phyloP scores from a whole-genome alignment of 1,140 invertebrate species.

The Drosophila cardini region DNA sequence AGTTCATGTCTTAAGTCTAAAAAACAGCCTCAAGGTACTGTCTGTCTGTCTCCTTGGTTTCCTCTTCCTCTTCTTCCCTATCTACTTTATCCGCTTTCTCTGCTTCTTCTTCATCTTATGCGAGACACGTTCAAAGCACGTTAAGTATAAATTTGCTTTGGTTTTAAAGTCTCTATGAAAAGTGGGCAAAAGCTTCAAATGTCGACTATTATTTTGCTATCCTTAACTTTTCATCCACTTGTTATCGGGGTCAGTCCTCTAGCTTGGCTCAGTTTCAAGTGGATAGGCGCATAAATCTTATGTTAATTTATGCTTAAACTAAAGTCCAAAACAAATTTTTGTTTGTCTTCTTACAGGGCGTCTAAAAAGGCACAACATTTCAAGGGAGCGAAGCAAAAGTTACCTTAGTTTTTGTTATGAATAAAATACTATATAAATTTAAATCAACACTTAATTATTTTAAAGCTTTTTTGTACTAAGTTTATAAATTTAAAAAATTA shows the following conservation, averaged over 20 bases:
- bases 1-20: constrained; percentile 17
- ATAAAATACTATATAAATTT: no score
- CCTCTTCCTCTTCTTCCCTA: no score
- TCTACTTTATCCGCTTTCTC: background rate
- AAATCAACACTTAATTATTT: no score
- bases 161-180: constrained; percentile 40
- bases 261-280: constrained; percentile 75
- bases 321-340: constrained; percentile 82
- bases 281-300: constrained; percentile 74
- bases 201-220: constrained; percentile 41
- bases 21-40: constrained; percentile 31
- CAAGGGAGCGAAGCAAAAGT: background rate
- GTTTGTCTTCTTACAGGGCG: constrained; percentile 28
- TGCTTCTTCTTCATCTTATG: constrained; percentile 35
- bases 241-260: constrained; percentile 55
- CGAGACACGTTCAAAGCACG: constrained; percentile 54
- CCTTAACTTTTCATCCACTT: constrained; percentile 68
- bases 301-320: constrained; percentile 82
- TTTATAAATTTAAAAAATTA: no score
- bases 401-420: background rate
- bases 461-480: constrained; percentile 1
- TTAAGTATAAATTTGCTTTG: constrained; percentile 34
- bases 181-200: constrained; percentile 20
- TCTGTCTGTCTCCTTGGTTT: constrained; percentile 32
- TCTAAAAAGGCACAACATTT: background rate